Conservation (phyloP, 2,888 invertebrate genomes). For the Eristalis tenax region DNA sequence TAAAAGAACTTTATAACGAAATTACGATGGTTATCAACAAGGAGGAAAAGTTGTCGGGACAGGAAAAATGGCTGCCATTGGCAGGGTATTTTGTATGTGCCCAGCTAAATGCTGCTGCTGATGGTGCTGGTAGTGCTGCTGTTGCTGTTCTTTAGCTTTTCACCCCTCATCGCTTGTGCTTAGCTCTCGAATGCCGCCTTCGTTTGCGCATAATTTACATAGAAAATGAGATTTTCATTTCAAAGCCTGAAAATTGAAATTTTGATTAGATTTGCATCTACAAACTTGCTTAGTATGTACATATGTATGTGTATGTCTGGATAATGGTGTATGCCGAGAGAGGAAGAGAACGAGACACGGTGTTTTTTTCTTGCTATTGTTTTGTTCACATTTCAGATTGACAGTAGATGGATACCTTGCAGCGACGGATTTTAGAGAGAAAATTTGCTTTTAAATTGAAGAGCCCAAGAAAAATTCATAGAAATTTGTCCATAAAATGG, state of each 20-base stretch:
- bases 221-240: slow-evolving; percentile 71
- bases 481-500: neutral
- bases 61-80: slow-evolving; percentile 42
- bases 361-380: slow-evolving; percentile 3
- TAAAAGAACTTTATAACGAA: slow-evolving; percentile 59
- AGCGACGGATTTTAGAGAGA: neutral
- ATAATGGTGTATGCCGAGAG: neutral
- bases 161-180: neutral
- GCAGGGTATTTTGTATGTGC: neutral
- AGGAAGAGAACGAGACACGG: neutral
- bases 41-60: neutral
- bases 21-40: slow-evolving; percentile 60
- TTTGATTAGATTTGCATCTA: slow-evolving; percentile 71
- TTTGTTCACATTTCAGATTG: neutral
- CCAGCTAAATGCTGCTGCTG: neutral
- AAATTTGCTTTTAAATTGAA: slow-evolving; percentile 2
- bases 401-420: neutral
- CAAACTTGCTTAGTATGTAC: slow-evolving; percentile 39
- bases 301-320: neutral
- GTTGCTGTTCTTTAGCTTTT: neutral
- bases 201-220: slow-evolving; percentile 67
- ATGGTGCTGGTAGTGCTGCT: slow-evolving; percentile 4
- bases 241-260: slow-evolving; percentile 71
- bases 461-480: neutral
- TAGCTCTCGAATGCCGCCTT: slow-evolving; percentile 9